phyloP scores from a whole-genome alignment of 2,113 vertebrate genomes.

The Labeo rohita region DNA sequence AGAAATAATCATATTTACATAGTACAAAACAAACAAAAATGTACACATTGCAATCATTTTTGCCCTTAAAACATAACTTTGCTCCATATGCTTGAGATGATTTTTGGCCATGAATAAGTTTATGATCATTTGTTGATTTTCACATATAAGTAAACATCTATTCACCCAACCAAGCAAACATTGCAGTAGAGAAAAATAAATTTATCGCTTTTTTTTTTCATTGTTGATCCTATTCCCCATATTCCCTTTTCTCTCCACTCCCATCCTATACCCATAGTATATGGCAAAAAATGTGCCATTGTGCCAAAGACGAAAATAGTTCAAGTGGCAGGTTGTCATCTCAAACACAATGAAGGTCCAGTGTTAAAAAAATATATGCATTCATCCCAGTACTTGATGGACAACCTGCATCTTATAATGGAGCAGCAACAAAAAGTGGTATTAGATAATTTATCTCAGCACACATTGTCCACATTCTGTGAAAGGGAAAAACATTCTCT shows the following conservation, averaged over 20 bases:
- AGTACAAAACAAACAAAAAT: slow-evolving; percentile 69
- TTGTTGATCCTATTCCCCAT: background rate
- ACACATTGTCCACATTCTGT: slow-evolving; percentile 14
- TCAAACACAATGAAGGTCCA: slow-evolving; percentile 37
- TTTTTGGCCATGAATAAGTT: slow-evolving; percentile 32
- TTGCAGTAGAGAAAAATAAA: slow-evolving; percentile 49
- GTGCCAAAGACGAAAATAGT: slow-evolving; percentile 25
- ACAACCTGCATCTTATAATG: slow-evolving; percentile 25
- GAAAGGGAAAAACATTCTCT: slow-evolving; percentile 64
- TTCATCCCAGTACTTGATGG: background rate
- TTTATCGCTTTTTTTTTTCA: background rate
- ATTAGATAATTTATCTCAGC: slow-evolving; percentile 14
- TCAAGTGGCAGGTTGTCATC: slow-evolving; percentile 34
- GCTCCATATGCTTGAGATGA: background rate
- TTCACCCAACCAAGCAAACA: slow-evolving; percentile 38
- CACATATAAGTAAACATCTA: slow-evolving; percentile 29
- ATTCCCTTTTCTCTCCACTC: background rate
- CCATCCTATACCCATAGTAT: background rate
- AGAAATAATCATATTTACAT: slow-evolving; percentile 75
- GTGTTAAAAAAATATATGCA: slow-evolving; percentile 39
- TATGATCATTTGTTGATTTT: slow-evolving; percentile 23
- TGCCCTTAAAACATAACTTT: slow-evolving; percentile 41
- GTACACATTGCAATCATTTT: slow-evolving; percentile 61
- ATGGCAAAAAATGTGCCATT: slow-evolving; percentile 31
- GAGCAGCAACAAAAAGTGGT: slow-evolving; percentile 44